phyloP scores from a whole-genome alignment of 2,888 invertebrate species.

The Exephanes ischioxanthus region DNA sequence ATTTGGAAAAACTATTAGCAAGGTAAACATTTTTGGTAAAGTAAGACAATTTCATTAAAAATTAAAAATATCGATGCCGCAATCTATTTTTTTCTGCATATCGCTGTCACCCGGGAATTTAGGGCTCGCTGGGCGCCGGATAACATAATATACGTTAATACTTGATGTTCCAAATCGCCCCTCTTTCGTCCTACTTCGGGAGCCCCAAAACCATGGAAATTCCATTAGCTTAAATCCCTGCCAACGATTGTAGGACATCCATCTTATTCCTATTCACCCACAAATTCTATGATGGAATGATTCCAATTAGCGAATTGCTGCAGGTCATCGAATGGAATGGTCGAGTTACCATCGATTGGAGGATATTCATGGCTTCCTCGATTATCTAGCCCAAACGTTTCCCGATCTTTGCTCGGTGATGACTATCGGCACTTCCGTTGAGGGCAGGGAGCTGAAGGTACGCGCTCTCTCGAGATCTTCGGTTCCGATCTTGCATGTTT shows the following conservation, averaged over 20 bases:
- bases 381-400: conserved; percentile 90
- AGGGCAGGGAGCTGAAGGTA: conserved; percentile 91
- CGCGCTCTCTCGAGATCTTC: background rate
- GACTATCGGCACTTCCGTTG: conserved; percentile 90
- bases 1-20: background rate
- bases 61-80: background rate
- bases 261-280: background rate
- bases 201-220: background rate
- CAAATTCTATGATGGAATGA: background rate
- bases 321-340: conserved; percentile 90
- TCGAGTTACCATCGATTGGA: conserved; percentile 90
- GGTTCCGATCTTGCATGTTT: background rate
- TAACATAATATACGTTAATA: background rate
- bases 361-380: conserved; percentile 90
- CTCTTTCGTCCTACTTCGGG: background rate
- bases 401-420: conserved; percentile 91
- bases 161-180: background rate
- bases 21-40: background rate
- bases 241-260: conserved; percentile 10
- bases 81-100: background rate
- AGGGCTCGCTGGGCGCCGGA: background rate
- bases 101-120: background rate
- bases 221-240: background rate
- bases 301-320: conserved; percentile 43
- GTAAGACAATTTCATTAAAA: background rate